phyloP scores from a whole-genome alignment of 2,113 vertebrate species.

The Coptodon bakossiorum region DNA sequence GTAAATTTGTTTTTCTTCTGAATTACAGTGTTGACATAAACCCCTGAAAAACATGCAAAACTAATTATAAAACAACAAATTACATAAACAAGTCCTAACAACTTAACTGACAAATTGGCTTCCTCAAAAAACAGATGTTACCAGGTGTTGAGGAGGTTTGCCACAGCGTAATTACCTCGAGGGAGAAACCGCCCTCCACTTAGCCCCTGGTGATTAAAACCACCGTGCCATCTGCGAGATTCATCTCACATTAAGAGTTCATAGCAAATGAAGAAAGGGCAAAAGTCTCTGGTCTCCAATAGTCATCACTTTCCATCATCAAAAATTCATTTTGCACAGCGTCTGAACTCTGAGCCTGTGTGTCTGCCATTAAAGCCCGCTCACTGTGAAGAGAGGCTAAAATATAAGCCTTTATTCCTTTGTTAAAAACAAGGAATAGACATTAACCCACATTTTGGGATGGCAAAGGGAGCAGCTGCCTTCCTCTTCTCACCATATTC shows the following conservation, averaged over 20 bases:
- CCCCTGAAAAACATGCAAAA: background rate
- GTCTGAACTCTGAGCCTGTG: background rate
- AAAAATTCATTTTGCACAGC: background rate
- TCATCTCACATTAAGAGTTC: conserved; percentile 1
- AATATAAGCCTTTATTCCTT: background rate
- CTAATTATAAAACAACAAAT: background rate
- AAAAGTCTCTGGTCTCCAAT: background rate
- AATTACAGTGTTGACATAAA: background rate
- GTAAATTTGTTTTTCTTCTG: background rate
- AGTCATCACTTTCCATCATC: conserved; percentile 13
- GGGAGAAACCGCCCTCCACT: background rate
- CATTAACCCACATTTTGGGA: conserved; percentile 32
- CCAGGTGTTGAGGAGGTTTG: conserved; percentile 16
- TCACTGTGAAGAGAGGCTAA: background rate
- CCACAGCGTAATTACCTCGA: background rate
- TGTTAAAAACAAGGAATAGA: conserved; percentile 6
- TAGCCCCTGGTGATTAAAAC: background rate
- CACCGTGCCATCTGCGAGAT: background rate
- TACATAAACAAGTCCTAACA: background rate
- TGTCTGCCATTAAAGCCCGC: background rate
- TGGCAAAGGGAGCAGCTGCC: background rate
- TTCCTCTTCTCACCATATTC: background rate
- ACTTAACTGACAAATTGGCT: conserved; percentile 6
- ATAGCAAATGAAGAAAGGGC: background rate
- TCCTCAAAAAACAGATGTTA: conserved; percentile 32